Base-by-base conservation (phyloP, 2,888 invertebrate species). In the Pterostichus niger region DNA sequence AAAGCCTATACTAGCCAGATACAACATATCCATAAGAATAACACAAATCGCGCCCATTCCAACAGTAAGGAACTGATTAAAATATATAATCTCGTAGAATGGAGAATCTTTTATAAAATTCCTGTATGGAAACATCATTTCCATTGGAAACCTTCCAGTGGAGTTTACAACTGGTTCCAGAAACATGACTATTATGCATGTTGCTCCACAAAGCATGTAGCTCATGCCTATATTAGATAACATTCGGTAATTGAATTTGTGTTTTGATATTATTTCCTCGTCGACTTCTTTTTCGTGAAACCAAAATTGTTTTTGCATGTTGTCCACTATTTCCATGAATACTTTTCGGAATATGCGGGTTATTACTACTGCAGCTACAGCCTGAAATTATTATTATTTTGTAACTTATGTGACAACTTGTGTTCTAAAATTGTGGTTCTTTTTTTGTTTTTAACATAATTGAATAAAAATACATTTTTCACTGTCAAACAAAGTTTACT, bases 81-180 rank as follows among this genome's bases (percentile, higher is more conserved):
- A 40, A 54, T 54, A 54, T 9, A 17, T 54, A 9, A 54, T 54
- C 17, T 54, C 15, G 13, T 54, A 54, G 15, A 7, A 54, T 2
- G 54, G 54, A 9, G 9, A 17, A 7, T 54, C 54, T 54, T 15
- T 54, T 54, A 54, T 54, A 54, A 54, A 54, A 54, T 54, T 54
- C n/a, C 9, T 54, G 2, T 17, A 7, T 54, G 54, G 54, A 17
- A 54, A 54, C 9, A 13, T 15, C 15, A 54, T 13, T n/a, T 54
- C 54, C 54, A 54, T 54, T 13, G 54, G 17, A 10, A 54, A 54
- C 17, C 17, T 54, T 54, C 54, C 17, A 13, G 54, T 17, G 0
- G 13, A 15, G 9, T 54, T 11, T 7, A 54, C 7, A 7, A 54
- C 1, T 11, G 54, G 54, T 54, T 54, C 54, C 15, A 54, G 13